Base-by-base conservation (phyloP, 2,113 vertebrate genomes). In the Hystrix cristata region DNA sequence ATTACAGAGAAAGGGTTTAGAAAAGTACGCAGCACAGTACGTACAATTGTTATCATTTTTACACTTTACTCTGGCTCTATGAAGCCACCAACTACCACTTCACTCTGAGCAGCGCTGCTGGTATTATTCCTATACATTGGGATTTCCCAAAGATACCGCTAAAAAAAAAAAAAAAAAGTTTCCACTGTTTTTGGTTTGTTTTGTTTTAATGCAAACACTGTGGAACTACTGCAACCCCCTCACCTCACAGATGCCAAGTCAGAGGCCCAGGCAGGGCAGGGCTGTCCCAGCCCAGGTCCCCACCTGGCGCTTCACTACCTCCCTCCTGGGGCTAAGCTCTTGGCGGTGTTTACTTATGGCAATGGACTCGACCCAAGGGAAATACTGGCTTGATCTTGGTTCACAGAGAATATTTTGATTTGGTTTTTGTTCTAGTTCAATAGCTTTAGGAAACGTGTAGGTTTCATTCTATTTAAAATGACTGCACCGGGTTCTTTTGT, bases 391-490 rank as follows among this genome's bases (percentile, higher is more conserved):
- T 2, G 0, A 67, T 34, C 87, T 21, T 13, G 71, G 90, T 74
- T 84, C 60, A 86, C 60, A 0, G 23, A 82, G 65, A 87, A 15
- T 82, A 81, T 94, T 96, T 94, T 92, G 23, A 92, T 69, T 82
- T 38, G 11, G n/a, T 90, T 94, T 94, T 92, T 43, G 25, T 91
- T 91, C 78, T 31, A 59, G 87, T 88, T 95, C 57, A 60, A n/a
- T 62, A 27, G 72, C 80, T 95, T 80, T 48, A 88, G 76, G 79
- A 96, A 96, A 86, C 31, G 76, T 95, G 27, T 94, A 60, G 87
- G 31, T 60, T 97, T 95, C 9, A 0, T 96, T 93, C 65, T 53
- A 16, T 74, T 92, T 82, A 38, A 88, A 95, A 94, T 94, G 10
- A 19, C 6, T 92, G 64, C 74, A 43, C 46, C 25, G 57, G 43